Evolutionary conservation across 2,113 vertebrate species (phyloP).

Genomic region (Sarotherodon lohbergeri): DNA sequence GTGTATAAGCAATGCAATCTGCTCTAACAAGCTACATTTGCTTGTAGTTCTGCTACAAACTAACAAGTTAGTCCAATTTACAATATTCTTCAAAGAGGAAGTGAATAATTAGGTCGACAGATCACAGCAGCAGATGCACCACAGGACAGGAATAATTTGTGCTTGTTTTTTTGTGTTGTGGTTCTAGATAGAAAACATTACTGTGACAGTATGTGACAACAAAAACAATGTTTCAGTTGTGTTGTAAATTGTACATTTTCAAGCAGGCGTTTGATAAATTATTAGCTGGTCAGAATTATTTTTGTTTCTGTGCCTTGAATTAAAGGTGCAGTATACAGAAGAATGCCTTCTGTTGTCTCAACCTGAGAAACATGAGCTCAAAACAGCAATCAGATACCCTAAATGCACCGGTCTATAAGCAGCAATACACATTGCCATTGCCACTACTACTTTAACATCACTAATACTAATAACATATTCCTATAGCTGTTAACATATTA

Average conservation of each 20-base stretch:
- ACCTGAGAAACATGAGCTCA: neutral
- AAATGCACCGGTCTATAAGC: neutral
- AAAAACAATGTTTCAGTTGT: neutral
- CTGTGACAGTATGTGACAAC: fast-evolving
- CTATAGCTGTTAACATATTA: neutral
- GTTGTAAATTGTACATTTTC: neutral
- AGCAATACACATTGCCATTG: neutral
- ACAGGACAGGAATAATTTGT: neutral
- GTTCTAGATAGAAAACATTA: neutral
- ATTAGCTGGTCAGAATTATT: neutral
- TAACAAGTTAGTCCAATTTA: neutral
- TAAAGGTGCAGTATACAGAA: neutral
- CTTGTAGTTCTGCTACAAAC: neutral
- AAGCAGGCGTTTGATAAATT: neutral
- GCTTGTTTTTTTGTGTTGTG: neutral
- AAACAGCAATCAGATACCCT: neutral
- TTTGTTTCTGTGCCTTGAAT: neutral
- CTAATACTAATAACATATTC: fast-evolving
- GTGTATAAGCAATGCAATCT: neutral
- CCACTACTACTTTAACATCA: neutral
- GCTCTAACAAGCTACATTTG: neutral
- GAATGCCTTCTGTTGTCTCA: neutral
- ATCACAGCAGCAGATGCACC: neutral
- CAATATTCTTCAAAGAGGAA: neutral
- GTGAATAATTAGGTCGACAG: neutral